phyloP scores from a whole-genome alignment of 2,888 invertebrate species.

The Meiosimyza decipiens region DNA sequence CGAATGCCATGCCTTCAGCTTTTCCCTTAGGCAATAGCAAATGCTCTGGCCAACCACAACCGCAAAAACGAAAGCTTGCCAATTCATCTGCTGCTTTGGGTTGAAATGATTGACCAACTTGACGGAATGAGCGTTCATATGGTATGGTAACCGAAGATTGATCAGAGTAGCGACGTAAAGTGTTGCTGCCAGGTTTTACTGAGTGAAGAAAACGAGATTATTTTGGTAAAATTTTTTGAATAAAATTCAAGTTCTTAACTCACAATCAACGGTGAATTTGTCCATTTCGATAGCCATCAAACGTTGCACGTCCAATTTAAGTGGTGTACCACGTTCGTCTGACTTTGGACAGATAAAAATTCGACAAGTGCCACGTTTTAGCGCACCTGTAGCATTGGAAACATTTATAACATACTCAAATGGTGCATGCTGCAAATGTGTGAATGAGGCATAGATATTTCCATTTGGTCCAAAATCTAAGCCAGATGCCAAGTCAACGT shows the following conservation, averaged over 20 bases:
- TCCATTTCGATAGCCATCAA: slow-evolving; percentile 75
- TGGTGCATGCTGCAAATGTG: slow-evolving; percentile 80
- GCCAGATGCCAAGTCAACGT: slow-evolving; percentile 82
- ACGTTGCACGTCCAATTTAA: slow-evolving; percentile 71
- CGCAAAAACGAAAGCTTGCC: slow-evolving; percentile 80
- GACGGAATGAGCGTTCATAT: slow-evolving; percentile 82
- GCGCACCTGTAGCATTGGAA: slow-evolving; percentile 68
- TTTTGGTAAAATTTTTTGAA: neutral
- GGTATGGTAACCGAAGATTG: slow-evolving; percentile 86
- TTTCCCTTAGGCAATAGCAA: slow-evolving; percentile 80
- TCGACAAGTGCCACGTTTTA: slow-evolving; percentile 72
- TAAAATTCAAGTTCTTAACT: slow-evolving; percentile 55
- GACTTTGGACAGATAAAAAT: slow-evolving; percentile 75
- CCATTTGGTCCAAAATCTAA: slow-evolving; percentile 82
- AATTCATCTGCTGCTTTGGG: slow-evolving; percentile 64
- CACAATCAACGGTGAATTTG: slow-evolving; percentile 72
- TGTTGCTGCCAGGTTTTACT: slow-evolving; percentile 79
- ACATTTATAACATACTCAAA: slow-evolving; percentile 75
- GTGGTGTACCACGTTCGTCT: slow-evolving; percentile 73
- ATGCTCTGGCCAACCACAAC: slow-evolving; percentile 89
- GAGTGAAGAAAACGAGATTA: slow-evolving; percentile 38
- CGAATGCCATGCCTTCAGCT: slow-evolving; percentile 72
- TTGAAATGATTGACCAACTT: slow-evolving; percentile 72
- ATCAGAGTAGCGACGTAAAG: slow-evolving; percentile 73
- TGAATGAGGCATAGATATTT: slow-evolving; percentile 76